Conservation (phyloP, 2,113 vertebrate genomes). For the Bombycilla garrulus region DNA sequence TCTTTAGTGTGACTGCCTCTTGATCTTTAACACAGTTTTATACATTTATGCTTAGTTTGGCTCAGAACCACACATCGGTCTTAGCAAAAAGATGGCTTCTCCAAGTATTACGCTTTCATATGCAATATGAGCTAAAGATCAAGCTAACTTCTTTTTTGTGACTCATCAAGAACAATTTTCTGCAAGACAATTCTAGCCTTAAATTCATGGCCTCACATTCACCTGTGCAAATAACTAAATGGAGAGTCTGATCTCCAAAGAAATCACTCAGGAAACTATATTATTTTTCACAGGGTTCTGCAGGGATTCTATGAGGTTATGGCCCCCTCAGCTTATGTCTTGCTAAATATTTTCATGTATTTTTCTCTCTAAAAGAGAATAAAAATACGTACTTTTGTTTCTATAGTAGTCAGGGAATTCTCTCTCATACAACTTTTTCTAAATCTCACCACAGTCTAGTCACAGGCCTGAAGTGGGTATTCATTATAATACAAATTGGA, state of each 20-base stretch:
- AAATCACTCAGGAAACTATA: background rate
- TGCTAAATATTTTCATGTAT: background rate
- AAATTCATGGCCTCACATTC: background rate
- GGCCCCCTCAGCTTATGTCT: background rate
- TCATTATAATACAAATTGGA: background rate
- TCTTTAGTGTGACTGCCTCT: background rate
- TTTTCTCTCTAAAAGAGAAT: background rate
- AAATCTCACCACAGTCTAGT: background rate
- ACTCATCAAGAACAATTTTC: constrained; percentile 17
- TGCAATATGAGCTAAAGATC: background rate
- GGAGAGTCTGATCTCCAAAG: background rate
- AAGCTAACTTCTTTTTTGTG: background rate
- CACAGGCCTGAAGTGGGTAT: background rate
- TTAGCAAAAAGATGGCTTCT: background rate
- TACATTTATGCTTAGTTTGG: background rate
- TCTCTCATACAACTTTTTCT: background rate
- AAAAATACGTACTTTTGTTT: background rate
- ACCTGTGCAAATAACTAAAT: constrained; percentile 10
- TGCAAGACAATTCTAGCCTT: background rate
- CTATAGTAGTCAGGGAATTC: background rate
- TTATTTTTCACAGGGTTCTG: background rate
- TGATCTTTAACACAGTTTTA: background rate
- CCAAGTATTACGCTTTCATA: background rate
- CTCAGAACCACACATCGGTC: background rate
- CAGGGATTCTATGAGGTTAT: background rate